Evolutionary conservation across 2,888 invertebrate genomes (phyloP).

Genomic region (Hipparchia semele): DNA sequence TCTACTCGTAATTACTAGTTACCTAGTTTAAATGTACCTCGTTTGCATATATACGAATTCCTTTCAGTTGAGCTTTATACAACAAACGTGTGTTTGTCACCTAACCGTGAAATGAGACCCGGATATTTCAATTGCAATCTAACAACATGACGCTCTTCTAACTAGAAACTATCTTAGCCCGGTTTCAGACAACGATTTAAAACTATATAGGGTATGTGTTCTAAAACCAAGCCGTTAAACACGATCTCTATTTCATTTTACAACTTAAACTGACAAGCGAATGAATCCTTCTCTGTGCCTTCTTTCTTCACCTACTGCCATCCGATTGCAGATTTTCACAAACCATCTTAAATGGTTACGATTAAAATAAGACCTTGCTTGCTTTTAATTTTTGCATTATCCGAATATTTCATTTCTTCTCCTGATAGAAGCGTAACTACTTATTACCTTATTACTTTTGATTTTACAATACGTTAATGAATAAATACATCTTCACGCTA

Average conservation of each 20-base stretch:
- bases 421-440: too few relatives aligned
- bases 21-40: not conserved
- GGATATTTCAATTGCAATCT: constrained; percentile 18
- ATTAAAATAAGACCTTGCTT: too few relatives aligned
- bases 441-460: too few relatives aligned
- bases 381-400: too few relatives aligned
- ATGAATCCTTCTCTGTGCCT: too few relatives aligned
- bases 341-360: not conserved
- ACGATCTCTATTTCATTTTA: not conserved
- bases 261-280: not conserved
- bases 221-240: constrained; percentile 5
- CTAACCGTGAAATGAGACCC: not conserved
- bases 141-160: constrained; percentile 12
- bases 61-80: not conserved
- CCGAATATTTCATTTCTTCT: too few relatives aligned
- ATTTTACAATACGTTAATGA: too few relatives aligned
- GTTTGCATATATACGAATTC: not conserved
- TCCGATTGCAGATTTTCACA: not conserved
- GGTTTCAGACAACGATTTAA: constrained; percentile 1
- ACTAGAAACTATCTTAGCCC: not conserved
- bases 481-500: too few relatives aligned
- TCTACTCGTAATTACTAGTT: not conserved
- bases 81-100: not conserved
- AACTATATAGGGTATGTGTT: not conserved
- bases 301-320: too few relatives aligned